Evolutionary conservation across 1,140 invertebrate species (phyloP).

Genomic region (Lucilia sericata): DNA sequence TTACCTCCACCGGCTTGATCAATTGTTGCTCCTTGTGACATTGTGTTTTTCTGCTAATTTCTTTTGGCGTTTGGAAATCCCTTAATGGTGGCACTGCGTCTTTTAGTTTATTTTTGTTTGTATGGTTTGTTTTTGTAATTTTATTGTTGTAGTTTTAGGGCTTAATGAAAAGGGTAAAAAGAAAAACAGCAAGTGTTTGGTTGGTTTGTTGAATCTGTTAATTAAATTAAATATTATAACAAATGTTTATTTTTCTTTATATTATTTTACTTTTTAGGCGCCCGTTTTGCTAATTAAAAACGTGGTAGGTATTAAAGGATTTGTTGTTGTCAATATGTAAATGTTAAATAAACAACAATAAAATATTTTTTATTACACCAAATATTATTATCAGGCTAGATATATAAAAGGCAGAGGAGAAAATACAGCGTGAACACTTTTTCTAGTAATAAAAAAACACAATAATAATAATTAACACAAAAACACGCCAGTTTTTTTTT

Average conservation of each 20-base stretch:
- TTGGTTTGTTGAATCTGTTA: neutral
- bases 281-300: neutral
- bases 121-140: neutral
- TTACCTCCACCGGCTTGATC: conserved; percentile 39
- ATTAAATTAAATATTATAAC: neutral
- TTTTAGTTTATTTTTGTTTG: neutral
- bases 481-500: no score
- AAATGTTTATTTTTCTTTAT: neutral
- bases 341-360: no score
- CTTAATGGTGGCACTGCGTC: neutral
- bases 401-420: no score
- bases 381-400: no score
- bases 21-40: conserved; percentile 36
- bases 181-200: conserved; percentile 5
- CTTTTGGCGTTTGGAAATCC: neutral
- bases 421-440: no score
- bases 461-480: no score
- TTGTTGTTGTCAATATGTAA: no score
- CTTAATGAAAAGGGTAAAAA: conserved; percentile 22
- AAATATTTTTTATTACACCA: no score
- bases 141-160: no score
- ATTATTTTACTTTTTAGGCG: neutral
- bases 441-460: no score
- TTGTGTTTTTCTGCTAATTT: neutral
- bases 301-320: no score